Evolutionary conservation across 1,140 invertebrate genomes (phyloP).

Genomic region (Trichonephila clavata): DNA sequence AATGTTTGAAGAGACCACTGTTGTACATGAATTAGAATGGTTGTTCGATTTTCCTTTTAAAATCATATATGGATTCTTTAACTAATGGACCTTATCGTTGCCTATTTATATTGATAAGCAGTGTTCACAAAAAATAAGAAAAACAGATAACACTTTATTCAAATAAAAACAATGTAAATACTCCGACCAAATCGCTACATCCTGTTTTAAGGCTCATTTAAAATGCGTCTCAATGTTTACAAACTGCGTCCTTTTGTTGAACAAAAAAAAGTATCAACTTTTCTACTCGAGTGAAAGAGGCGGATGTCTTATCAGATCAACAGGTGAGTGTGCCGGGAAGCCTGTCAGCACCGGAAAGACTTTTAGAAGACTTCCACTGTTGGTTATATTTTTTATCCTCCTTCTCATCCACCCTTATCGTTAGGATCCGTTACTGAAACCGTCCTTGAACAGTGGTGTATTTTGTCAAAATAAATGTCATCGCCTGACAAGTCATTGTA

Average conservation of each 20-base stretch:
- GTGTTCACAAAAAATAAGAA: no score
- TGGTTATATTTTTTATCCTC: not conserved
- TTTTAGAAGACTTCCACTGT: constrained; percentile 2
- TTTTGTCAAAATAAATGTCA: constrained; percentile 65
- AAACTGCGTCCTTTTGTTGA: not conserved
- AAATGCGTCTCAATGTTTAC: not conserved
- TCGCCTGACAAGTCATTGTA: constrained; percentile 27
- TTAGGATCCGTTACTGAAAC: not conserved
- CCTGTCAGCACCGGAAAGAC: constrained; percentile 28
- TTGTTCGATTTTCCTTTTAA: no score
- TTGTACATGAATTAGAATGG: no score
- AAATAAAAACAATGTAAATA: no score
- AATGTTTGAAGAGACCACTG: no score
- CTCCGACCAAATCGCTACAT: no score
- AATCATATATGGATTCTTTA: no score
- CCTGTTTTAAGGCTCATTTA: no score
- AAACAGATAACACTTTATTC: no score
- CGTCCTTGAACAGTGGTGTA: constrained; percentile 16
- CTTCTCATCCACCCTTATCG: not conserved
- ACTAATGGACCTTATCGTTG: no score
- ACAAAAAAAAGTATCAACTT: not conserved
- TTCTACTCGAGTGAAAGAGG: not conserved
- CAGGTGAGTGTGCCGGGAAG: not conserved
- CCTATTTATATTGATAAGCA: no score
- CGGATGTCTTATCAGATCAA: constrained; percentile 30